Evolutionary conservation across 2,888 invertebrate species (phyloP).

Genomic region (Acanthacorydalis orientalis): DNA sequence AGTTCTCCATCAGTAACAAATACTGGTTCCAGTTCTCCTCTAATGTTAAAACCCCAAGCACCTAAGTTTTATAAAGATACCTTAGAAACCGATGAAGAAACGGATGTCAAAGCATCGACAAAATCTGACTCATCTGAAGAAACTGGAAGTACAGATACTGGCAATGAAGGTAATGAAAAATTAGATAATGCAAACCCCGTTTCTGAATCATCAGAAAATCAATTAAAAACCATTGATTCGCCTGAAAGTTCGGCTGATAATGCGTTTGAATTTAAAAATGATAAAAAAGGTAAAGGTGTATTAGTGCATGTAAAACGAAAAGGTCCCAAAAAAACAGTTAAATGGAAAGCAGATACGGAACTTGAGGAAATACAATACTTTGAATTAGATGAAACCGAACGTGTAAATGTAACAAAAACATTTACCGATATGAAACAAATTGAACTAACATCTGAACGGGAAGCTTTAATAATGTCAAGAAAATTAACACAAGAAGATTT

Average conservation of each 20-base stretch:
- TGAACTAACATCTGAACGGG: constrained; percentile 73
- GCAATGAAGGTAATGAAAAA: constrained; percentile 13
- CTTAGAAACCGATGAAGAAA: constrained; percentile 48
- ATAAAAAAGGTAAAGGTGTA: constrained; percentile 34
- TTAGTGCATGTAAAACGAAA: constrained; percentile 55
- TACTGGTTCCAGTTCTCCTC: constrained; percentile 15
- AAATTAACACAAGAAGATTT: constrained; percentile 59
- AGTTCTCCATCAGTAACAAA: constrained; percentile 25
- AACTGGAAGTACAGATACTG: constrained; percentile 11
- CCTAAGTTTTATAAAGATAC: constrained; percentile 85
- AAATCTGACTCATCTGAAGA: constrained; percentile 18
- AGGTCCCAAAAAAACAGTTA: constrained; percentile 63
- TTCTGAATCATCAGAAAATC: not conserved
- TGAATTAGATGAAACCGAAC: constrained; percentile 88
- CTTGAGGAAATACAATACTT: constrained; percentile 76
- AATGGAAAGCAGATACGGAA: constrained; percentile 66
- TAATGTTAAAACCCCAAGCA: constrained; percentile 27
- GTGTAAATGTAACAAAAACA: constrained; percentile 83
- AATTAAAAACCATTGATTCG: constrained; percentile 25
- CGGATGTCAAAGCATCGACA: constrained; percentile 28
- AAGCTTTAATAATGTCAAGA: constrained; percentile 60
- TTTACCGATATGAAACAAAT: constrained; percentile 85
- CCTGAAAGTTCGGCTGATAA: too few relatives aligned
- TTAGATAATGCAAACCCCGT: not conserved
- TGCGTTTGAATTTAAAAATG: not conserved